phyloP scores from a whole-genome alignment of 2,113 vertebrate species.

The Brienomyrus brachyistius region DNA sequence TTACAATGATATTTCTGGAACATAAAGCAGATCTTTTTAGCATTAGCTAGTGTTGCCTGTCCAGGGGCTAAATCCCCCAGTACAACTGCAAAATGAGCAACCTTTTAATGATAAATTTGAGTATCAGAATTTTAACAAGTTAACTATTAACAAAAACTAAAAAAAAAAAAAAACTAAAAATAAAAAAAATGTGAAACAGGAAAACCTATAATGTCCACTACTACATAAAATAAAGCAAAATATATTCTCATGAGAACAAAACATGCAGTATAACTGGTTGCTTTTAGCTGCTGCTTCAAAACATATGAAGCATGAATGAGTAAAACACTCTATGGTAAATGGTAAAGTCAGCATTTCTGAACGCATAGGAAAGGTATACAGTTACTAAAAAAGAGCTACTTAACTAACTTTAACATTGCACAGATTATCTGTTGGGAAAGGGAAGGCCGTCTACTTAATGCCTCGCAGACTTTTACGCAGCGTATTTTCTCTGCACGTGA shows the following conservation, averaged over 20 bases:
- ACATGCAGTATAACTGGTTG: not conserved
- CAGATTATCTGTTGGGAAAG: not conserved
- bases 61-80: not conserved
- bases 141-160: not conserved
- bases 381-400: not conserved
- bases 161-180: not conserved
- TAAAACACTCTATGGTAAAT: not conserved
- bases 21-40: not conserved
- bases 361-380: not conserved
- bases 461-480: not conserved
- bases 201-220: not conserved
- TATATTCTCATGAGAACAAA: not conserved
- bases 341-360: not conserved
- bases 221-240: not conserved
- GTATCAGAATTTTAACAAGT: not conserved
- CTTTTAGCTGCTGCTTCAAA: not conserved
- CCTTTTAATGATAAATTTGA: not conserved
- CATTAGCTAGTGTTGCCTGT: not conserved
- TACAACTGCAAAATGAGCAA: not conserved
- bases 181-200: not conserved
- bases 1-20: not conserved
- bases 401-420: not conserved
- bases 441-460: not conserved
- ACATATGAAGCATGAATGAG: not conserved
- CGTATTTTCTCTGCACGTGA: not conserved